Conservation (phyloP, 2,797 vertebrate genomes). For the Morelia viridis region DNA sequence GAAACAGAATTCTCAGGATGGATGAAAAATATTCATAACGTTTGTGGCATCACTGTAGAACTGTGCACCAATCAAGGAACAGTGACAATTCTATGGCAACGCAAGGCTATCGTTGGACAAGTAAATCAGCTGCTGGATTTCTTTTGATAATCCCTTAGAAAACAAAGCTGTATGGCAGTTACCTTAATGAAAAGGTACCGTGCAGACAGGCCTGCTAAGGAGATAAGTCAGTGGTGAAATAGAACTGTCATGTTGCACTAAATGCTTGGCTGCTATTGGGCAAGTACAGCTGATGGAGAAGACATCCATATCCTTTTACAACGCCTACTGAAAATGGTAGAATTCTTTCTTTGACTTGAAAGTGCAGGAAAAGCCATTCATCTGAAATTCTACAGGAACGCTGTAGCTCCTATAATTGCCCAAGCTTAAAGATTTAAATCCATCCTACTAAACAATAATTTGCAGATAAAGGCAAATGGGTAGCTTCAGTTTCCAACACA, state of each 20-base stretch:
- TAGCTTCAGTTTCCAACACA: constrained; percentile 36
- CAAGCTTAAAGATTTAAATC: constrained; percentile 27
- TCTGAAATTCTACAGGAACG: constrained; percentile 6
- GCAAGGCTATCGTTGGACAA: constrained; percentile 57
- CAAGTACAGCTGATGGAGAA: constrained; percentile 26
- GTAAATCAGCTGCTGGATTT: constrained; percentile 60
- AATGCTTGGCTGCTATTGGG: constrained; percentile 12
- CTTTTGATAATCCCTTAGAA: constrained; percentile 50
- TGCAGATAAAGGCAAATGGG: constrained; percentile 39
- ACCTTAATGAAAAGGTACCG: constrained; percentile 49
- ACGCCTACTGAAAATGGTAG: constrained; percentile 26
- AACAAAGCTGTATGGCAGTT: constrained; percentile 54
- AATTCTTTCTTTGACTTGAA: constrained; percentile 24
- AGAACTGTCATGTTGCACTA: constrained; percentile 10
- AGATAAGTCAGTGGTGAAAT: constrained; percentile 23
- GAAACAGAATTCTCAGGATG: constrained; percentile 35
- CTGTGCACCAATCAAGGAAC: constrained; percentile 52
- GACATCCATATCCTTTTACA: constrained; percentile 38
- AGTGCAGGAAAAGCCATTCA: constrained; percentile 8
- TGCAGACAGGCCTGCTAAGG: constrained; percentile 27
- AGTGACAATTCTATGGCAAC: constrained; percentile 59
- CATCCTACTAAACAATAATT: constrained; percentile 27
- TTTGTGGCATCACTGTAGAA: constrained; percentile 46
- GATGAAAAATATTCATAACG: constrained; percentile 47
- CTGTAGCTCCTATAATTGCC: neutral